Percentiles rank a stretch among this genome's conserved stretches.
Conservation (phyloP, 1,140 invertebrate species). For the Macrocentrus cingulum region DNA sequence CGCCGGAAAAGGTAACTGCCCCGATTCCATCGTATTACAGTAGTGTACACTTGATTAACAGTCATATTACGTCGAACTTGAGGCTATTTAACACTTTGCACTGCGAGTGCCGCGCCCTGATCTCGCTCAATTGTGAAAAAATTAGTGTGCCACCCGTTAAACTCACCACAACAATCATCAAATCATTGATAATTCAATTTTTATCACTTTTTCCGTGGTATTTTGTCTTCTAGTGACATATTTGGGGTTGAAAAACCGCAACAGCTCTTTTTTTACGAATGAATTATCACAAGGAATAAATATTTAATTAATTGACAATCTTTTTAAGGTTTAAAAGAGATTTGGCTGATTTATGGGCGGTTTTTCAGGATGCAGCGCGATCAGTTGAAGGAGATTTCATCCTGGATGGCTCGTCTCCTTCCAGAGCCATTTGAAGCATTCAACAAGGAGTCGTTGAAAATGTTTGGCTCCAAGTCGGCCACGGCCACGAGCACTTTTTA, state of each 20-base stretch:
- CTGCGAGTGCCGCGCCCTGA: constrained; percentile 11
- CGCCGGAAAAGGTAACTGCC: constrained; percentile 20
- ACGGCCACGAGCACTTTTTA: constrained; percentile 52
- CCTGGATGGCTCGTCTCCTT: constrained; percentile 48
- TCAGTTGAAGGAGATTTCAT: constrained; percentile 50
- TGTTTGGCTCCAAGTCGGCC: constrained; percentile 52
- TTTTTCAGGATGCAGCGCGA: constrained; percentile 49
- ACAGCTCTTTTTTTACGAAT: too few species aligned
- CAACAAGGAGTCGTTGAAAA: constrained; percentile 41
- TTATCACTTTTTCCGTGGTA: too few species aligned
- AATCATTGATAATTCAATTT: too few species aligned
- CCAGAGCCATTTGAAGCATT: constrained; percentile 45
- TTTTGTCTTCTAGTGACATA: too few species aligned
- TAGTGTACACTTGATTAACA: constrained; percentile 2
- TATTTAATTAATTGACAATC: too few species aligned
- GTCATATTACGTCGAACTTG: constrained; percentile 2
- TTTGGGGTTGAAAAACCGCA: too few species aligned
- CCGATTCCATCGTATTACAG: neutral
- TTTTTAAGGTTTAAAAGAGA: too few species aligned
- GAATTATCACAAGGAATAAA: too few species aligned
- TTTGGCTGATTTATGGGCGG: neutral
- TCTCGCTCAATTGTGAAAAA: neutral
- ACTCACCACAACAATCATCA: too few species aligned
- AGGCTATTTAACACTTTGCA: constrained; percentile 5
- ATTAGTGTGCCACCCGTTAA: too few species aligned